Evolutionary conservation across 2,888 invertebrate species (phyloP), one percentile per base, ranked within the genome.

Genomic region (Balanococcus diminutus): DNA sequence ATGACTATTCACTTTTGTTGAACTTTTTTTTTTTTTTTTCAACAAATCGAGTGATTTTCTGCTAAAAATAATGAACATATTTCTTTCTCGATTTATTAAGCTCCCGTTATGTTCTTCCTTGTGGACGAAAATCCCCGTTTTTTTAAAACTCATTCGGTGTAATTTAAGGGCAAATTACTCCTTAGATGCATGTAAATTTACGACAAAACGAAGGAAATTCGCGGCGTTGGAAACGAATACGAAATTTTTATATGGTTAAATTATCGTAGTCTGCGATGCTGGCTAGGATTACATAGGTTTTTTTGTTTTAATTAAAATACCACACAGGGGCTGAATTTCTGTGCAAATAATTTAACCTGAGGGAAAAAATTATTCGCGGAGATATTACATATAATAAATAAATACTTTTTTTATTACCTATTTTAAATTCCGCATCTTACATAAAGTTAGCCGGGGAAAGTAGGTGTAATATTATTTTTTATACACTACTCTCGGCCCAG

Each of bases 401-500:
- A 75, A 75, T 75, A 75, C 32, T 9, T 3, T n/a, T 75, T 75
- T 75, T 75, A 75, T 75, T 75, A 75, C 75, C 75, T 31, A 75
- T 75, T 75, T 75, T 75, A 75, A 75, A 75, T 75, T 75, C 75
- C 32, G 75, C 61, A 28, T 75, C 75, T 75, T 75, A 32, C 75
- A 75, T 75, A 75, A 75, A 75, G 75, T 32, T 75, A 32, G 32
- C 31, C 32, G 16, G 32, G n/a, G 75, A 31, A 32, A 75, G 75
- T 75, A 75, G 75, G 75, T 75, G 75, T 75, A 32, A 75, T 75
- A 75, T 75, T 75, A 75, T 32, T 75, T 75, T 75, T 75, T 75
- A 75, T 75, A 75, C 75, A 75, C 75, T 32, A 75, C 16, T n/a
- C n/a, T n/a, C 3, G 36, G 4, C 3, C 36, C 8, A 36, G 36